Conservation (phyloP, 2,797 vertebrate species). For the Sandelia bainsii region DNA sequence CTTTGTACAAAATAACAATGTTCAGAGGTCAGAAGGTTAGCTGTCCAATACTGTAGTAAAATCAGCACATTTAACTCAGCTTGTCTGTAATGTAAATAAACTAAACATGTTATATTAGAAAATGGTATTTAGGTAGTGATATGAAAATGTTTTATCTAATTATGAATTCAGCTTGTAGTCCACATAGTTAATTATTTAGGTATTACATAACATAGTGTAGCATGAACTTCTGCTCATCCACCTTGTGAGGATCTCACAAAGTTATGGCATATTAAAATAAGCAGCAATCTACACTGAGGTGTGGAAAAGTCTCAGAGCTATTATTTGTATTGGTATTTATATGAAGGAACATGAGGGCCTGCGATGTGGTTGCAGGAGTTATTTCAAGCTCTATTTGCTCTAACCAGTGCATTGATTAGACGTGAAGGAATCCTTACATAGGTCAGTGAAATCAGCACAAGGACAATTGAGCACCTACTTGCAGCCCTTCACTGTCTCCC, state of each 20-base stretch:
- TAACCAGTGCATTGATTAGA: slow-evolving; percentile 64
- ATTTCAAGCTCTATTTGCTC: slow-evolving; percentile 50
- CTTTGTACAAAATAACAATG: neutral
- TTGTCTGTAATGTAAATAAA: neutral
- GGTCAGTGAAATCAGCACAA: slow-evolving; percentile 59
- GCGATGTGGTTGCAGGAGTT: slow-evolving; percentile 41
- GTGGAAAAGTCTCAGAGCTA: neutral
- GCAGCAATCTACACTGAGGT: neutral
- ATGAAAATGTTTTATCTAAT: neutral
- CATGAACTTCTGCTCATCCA: neutral
- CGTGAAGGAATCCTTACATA: slow-evolving; percentile 51
- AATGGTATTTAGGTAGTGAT: no score
- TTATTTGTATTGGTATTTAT: slow-evolving; percentile 37
- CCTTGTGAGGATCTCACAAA: neutral
- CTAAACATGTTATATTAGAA: neutral
- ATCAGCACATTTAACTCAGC: neutral
- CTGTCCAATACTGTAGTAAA: neutral
- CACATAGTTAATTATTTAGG: neutral
- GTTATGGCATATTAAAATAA: neutral
- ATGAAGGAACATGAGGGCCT: slow-evolving; percentile 15
- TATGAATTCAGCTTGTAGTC: neutral
- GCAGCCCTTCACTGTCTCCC: slow-evolving; percentile 22
- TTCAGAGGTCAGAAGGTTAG: neutral
- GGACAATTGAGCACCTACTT: slow-evolving; percentile 48
- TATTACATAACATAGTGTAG: neutral